Conservation (phyloP, 2,113 vertebrate genomes). For the Osmerus eperlanus region DNA sequence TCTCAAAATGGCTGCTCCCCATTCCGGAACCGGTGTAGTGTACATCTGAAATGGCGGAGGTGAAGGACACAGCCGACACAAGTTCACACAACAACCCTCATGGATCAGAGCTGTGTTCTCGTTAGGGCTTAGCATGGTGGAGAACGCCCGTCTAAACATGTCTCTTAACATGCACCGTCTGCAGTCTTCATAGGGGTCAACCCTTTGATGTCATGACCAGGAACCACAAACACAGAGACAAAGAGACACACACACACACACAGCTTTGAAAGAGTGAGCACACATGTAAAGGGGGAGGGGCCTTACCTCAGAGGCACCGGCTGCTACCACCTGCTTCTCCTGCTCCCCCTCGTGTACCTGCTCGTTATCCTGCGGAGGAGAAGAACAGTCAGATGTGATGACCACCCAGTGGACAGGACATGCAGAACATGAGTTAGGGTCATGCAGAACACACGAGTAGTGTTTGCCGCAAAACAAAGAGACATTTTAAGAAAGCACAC, state of each 20-base stretch:
- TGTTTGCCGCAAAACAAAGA: too few species aligned
- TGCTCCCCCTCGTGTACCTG: constrained; percentile 28
- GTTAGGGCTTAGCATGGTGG: neutral
- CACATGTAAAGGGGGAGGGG: neutral
- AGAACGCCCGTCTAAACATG: neutral
- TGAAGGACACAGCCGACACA: neutral
- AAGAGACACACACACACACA: neutral
- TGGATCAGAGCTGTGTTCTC: neutral
- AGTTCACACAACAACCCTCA: neutral
- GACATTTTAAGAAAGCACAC: too few species aligned
- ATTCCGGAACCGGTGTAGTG: neutral
- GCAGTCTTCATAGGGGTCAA: neutral
- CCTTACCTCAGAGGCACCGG: constrained; percentile 54
- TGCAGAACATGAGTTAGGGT: neutral
- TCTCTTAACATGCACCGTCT: neutral
- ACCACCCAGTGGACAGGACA: too few species aligned
- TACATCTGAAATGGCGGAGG: neutral
- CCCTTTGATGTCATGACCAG: neutral
- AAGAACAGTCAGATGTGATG: neutral
- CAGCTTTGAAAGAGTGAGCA: neutral
- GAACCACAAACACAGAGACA: neutral
- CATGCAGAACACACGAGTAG: neutral
- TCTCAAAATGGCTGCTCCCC: neutral
- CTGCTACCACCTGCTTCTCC: constrained; percentile 30
- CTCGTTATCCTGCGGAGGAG: constrained; percentile 43